Percentiles rank a stretch among this genome's conserved stretches.
Conservation (phyloP, 1,140 invertebrate genomes). For the Drosophila parabipectinata region DNA sequence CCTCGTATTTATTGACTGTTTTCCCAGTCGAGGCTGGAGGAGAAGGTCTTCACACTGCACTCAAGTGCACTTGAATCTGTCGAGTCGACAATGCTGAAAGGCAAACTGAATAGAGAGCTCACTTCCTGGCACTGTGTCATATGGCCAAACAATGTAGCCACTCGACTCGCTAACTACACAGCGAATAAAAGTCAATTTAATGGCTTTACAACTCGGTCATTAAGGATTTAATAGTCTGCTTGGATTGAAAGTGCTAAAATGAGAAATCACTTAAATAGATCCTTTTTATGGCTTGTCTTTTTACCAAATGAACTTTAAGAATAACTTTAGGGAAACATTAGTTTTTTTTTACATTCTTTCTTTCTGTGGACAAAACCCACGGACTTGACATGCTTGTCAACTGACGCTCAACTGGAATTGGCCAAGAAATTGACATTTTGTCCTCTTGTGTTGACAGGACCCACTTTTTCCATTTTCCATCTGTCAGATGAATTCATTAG, state of each 20-base stretch:
- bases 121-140: slow-evolving; percentile 15
- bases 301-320: background rate
- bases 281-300: background rate
- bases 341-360: background rate
- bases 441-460: slow-evolving; percentile 14
- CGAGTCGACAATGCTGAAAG: slow-evolving; percentile 23
- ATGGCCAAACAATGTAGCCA: slow-evolving; percentile 44
- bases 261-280: background rate
- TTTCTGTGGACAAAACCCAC: background rate
- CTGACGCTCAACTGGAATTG: background rate
- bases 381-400: background rate
- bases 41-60: background rate
- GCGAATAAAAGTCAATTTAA: slow-evolving; percentile 35
- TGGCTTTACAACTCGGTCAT: slow-evolving; percentile 17
- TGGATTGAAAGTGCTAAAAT: background rate
- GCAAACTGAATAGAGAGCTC: slow-evolving; percentile 13
- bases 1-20: slow-evolving; percentile 71
- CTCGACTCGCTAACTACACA: slow-evolving; percentile 32
- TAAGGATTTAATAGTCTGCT: slow-evolving; percentile 1
- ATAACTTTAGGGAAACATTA: too few species aligned
- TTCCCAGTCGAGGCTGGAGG: slow-evolving; percentile 8
- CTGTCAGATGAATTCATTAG: slow-evolving; percentile 15
- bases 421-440: slow-evolving; percentile 6
- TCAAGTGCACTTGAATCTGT: slow-evolving; percentile 44
- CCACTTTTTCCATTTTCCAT: background rate